phyloP scores from a whole-genome alignment of 2,797 vertebrate genomes.

The Coendou prehensilis region DNA sequence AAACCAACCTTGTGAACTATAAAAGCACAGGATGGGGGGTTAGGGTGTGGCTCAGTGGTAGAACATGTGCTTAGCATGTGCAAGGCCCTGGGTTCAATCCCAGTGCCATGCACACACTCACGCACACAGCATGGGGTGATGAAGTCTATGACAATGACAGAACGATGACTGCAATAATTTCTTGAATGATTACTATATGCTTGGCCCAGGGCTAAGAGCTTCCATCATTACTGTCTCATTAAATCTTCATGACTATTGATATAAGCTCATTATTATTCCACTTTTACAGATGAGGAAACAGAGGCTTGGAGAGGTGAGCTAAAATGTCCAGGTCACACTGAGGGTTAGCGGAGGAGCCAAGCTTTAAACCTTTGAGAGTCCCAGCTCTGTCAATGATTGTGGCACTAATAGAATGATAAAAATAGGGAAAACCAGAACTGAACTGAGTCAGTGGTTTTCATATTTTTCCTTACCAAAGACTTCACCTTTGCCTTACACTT shows the following conservation, averaged over 20 bases:
- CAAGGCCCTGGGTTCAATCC: background rate
- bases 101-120: background rate
- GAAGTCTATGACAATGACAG: background rate
- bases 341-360: background rate
- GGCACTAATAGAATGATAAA: background rate
- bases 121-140: background rate
- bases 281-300: slow-evolving; percentile 13
- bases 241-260: background rate
- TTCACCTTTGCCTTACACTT: background rate
- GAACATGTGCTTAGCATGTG: background rate
- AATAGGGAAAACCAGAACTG: background rate
- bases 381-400: background rate
- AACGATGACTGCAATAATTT: background rate
- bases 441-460: background rate
- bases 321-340: background rate
- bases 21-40: background rate
- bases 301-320: background rate
- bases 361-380: background rate
- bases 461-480: background rate
- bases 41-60: no score
- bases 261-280: background rate
- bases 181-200: background rate
- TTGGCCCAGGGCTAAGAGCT: background rate
- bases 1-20: background rate
- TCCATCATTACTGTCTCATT: background rate